These are phyloP conservation scores for Listrodromus nycthemerus DNA, from an alignment of 2,888 invertebrate species.

Conservation along the genomic window DNA sequence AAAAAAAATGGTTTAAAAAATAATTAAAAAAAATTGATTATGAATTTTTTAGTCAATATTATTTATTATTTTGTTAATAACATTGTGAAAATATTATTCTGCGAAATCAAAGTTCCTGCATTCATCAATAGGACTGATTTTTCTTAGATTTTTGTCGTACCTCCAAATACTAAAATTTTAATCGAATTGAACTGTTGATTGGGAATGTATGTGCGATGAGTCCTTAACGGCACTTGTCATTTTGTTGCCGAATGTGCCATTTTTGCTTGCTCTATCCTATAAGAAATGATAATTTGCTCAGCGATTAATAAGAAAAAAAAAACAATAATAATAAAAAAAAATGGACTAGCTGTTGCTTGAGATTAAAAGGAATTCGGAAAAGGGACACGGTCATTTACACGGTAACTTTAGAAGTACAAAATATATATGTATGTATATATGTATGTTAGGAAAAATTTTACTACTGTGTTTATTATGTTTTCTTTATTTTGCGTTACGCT, in stretches of 20 bases:
- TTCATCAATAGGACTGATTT: no score
- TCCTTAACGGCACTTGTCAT: conserved; percentile 14
- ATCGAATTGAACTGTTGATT: no score
- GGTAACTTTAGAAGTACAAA: conserved; percentile 55
- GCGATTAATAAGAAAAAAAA: neutral
- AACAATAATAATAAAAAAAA: no score
- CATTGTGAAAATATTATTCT: no score
- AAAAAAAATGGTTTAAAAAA: no score
- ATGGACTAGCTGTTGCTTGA: conserved; percentile 14
- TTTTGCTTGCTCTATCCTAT: conserved; percentile 3
- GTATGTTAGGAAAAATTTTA: conserved; percentile 38
- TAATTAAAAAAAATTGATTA: no score
- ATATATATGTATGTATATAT: conserved; percentile 54
- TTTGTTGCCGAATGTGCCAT: neutral
- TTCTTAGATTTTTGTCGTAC: no score
- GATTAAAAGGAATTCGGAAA: conserved; percentile 27
- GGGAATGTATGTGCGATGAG: no score
- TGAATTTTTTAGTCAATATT: no score
- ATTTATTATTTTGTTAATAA: no score
- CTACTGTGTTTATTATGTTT: conserved; percentile 3
- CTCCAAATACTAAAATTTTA: no score
- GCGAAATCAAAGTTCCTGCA: no score
- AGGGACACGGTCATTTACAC: conserved; percentile 42
- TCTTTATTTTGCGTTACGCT: conserved; percentile 5
- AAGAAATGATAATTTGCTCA: neutral